phyloP scores from a whole-genome alignment of 2,797 vertebrate genomes.

The Pangasius djambal region DNA sequence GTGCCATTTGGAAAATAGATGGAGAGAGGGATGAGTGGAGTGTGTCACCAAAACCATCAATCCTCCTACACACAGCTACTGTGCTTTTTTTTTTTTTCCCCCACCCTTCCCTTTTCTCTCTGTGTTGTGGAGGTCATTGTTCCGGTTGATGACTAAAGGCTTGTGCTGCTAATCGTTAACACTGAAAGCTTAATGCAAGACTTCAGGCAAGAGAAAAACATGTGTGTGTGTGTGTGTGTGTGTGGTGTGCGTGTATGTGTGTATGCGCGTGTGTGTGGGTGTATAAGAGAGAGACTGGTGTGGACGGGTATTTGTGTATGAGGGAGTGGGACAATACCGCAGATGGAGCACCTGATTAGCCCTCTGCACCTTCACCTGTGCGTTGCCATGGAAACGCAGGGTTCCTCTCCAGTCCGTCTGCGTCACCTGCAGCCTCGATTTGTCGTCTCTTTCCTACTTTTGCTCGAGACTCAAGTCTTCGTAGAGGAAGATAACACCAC shows the following conservation, averaged over 20 bases:
- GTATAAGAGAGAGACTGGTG: background rate
- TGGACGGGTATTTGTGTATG: conserved; percentile 30
- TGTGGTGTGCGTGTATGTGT: no score
- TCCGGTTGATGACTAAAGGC: conserved; percentile 51
- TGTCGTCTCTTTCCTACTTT: conserved; percentile 26
- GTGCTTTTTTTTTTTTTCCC: conserved; percentile 8
- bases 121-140: conserved; percentile 53
- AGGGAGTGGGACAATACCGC: conserved; percentile 23
- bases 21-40: conserved; percentile 26
- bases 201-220: background rate
- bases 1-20: conserved; percentile 37
- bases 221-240: conserved; percentile 1
- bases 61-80: conserved; percentile 47
- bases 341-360: conserved; percentile 30
- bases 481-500: conserved; percentile 6
- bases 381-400: conserved; percentile 82
- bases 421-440: conserved; percentile 74
- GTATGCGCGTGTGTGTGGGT: background rate
- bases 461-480: background rate
- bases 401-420: conserved; percentile 68
- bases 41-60: conserved; percentile 32
- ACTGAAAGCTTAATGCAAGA: conserved; percentile 30
- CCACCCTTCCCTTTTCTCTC: conserved; percentile 10
- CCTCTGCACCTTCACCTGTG: conserved; percentile 71
- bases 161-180: conserved; percentile 33